phyloP scores from a whole-genome alignment of 2,888 invertebrate genomes.

The Spisula subtruncata region DNA sequence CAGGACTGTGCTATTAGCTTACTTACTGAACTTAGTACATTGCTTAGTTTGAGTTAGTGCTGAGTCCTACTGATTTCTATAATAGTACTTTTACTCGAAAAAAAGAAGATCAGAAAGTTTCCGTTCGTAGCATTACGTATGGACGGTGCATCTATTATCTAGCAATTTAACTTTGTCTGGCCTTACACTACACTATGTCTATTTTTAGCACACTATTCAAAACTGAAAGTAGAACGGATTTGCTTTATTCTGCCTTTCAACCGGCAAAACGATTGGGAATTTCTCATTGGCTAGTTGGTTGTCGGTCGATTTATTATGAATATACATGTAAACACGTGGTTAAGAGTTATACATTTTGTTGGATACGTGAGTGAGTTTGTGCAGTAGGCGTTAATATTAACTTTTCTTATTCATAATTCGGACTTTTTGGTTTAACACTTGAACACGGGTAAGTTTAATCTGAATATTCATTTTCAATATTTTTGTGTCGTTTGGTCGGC shows the following conservation, averaged over 20 bases:
- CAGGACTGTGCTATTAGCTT: too few relatives aligned
- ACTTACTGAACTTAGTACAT: too few relatives aligned
- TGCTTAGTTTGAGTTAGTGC: too few relatives aligned
- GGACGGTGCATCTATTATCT: too few relatives aligned
- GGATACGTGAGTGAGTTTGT: neutral
- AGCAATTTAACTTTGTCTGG: neutral
- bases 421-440: neutral
- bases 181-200: neutral
- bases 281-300: conserved; percentile 5
- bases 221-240: conserved; percentile 23
- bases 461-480: neutral
- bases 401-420: neutral
- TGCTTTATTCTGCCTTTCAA: neutral
- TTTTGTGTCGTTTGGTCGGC: neutral
- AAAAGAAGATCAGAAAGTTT: too few relatives aligned
- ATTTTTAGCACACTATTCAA: conserved; percentile 17
- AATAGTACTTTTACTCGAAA: too few relatives aligned
- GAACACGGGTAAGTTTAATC: neutral
- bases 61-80: too few relatives aligned
- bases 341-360: neutral
- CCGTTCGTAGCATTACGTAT: too few relatives aligned
- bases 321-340: conserved; percentile 19
- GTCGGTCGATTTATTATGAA: conserved; percentile 18
- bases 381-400: neutral
- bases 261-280: conserved; percentile 15